Conservation (phyloP, 2,888 invertebrate species). For the Opisthograptis luteolata region DNA sequence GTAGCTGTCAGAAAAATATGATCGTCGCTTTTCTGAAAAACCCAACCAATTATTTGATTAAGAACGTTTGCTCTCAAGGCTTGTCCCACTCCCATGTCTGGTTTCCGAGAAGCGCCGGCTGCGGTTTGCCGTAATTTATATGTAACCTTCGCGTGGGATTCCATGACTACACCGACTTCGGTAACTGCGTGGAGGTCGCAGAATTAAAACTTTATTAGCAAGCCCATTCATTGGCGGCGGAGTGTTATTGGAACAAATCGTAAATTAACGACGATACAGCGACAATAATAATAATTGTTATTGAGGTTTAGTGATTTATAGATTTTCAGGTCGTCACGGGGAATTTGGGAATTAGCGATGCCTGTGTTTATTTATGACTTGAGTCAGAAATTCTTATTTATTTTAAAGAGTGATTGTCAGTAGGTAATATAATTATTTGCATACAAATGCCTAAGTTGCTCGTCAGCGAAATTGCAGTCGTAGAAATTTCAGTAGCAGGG, state of each 20-base stretch:
- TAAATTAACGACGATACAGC: slow-evolving; percentile 21
- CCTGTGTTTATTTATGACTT: background rate
- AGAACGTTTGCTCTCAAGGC: slow-evolving; percentile 15
- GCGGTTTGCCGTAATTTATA: slow-evolving; percentile 45
- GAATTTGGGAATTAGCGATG: background rate
- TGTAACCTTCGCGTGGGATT: slow-evolving; percentile 32
- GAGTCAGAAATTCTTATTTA: background rate
- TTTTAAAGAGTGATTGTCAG: too few relatives aligned
- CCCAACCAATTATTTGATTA: too few relatives aligned
- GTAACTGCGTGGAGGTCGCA: too few relatives aligned
- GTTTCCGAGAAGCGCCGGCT: slow-evolving; percentile 49
- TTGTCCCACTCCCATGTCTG: slow-evolving; percentile 20
- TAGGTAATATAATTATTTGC: too few relatives aligned
- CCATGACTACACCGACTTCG: too few relatives aligned
- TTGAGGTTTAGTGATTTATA: slow-evolving; percentile 3
- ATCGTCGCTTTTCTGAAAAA: too few relatives aligned
- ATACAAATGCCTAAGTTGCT: too few relatives aligned
- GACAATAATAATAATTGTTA: slow-evolving; percentile 19
- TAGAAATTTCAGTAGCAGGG: too few relatives aligned
- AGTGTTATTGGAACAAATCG: slow-evolving; percentile 17
- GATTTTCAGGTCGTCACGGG: background rate
- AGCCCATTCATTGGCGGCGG: background rate
- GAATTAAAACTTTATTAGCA: slow-evolving; percentile 22
- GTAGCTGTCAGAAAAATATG: too few relatives aligned
- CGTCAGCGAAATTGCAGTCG: too few relatives aligned